A percentile compares a stretch with the other conserved stretches of the same genome.
These are phyloP conservation scores for Psittacula cyanocephala DNA, from an alignment of 2,113 vertebrate species.

Conservation along the genomic window DNA sequence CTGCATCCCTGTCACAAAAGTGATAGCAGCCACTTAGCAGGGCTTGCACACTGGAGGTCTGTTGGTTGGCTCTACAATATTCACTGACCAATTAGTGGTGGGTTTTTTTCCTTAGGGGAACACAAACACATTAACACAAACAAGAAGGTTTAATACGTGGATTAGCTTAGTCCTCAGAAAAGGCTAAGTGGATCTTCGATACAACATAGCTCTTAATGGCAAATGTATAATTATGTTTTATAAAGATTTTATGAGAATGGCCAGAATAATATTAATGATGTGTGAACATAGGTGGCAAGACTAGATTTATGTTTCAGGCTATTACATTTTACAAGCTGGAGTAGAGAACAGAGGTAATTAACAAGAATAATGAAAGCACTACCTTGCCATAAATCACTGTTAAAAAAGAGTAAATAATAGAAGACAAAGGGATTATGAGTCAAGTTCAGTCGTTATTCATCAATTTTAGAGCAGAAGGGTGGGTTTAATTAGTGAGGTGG, in stretches of 20 bases:
- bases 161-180: not conserved
- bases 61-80: not conserved
- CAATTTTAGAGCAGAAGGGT: slow-evolving; percentile 32
- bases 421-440: slow-evolving; percentile 61
- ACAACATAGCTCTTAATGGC: not conserved
- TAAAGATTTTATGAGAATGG: slow-evolving; percentile 59
- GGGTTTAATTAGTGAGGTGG: slow-evolving; percentile 39
- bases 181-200: not conserved
- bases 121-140: not conserved
- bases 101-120: not conserved
- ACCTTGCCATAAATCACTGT: slow-evolving; percentile 59
- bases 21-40: not conserved
- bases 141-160: not conserved
- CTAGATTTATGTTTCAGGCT: slow-evolving; percentile 59
- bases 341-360: slow-evolving; percentile 58
- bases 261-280: slow-evolving; percentile 30
- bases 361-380: slow-evolving; percentile 62
- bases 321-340: slow-evolving; percentile 63
- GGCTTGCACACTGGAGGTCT: no score
- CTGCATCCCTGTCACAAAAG: not conserved
- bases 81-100: not conserved
- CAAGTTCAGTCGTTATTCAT: slow-evolving; percentile 31
- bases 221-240: slow-evolving; percentile 7
- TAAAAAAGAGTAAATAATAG: slow-evolving; percentile 68
- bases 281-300: slow-evolving; percentile 37